These are phyloP conservation scores for Ptilorrhoa leucosticta DNA, from an alignment of 2,113 vertebrate genomes.

Conservation along the genomic window DNA sequence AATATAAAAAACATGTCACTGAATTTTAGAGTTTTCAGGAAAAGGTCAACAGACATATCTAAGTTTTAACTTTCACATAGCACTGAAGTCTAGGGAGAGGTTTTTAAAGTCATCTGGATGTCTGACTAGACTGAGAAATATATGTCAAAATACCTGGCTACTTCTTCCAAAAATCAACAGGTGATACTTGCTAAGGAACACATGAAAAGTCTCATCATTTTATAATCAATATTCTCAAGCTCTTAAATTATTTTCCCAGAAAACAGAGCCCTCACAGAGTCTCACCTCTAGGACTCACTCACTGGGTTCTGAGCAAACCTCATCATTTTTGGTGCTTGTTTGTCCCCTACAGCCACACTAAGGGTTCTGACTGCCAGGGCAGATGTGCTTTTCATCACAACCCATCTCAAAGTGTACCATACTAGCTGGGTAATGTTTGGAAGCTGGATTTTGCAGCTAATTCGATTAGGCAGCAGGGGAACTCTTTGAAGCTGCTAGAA, in stretches of 20 bases:
- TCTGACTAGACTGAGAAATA: background rate
- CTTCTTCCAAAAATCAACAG: background rate
- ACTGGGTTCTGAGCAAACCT: background rate
- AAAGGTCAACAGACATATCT: background rate
- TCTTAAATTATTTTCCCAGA: background rate
- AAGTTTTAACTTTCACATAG: background rate
- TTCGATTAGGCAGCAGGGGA: background rate
- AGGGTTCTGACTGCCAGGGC: background rate
- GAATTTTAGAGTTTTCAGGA: background rate
- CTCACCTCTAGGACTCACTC: background rate
- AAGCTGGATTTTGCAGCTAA: background rate
- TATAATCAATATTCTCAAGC: background rate
- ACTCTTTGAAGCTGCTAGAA: background rate
- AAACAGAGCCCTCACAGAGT: background rate
- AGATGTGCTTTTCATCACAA: background rate
- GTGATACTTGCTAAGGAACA: background rate
- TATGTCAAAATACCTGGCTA: background rate
- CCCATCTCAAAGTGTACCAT: background rate
- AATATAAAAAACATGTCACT: background rate
- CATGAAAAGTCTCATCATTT: background rate
- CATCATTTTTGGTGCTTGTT: background rate
- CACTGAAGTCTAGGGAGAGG: background rate
- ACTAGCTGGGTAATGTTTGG: background rate
- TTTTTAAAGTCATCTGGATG: background rate
- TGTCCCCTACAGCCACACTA: background rate